A percentile compares a stretch with the other conserved stretches of the same genome.
These are phyloP conservation scores for Corapipo altera DNA, from an alignment of 2,113 vertebrate genomes.

Conservation along the genomic window DNA sequence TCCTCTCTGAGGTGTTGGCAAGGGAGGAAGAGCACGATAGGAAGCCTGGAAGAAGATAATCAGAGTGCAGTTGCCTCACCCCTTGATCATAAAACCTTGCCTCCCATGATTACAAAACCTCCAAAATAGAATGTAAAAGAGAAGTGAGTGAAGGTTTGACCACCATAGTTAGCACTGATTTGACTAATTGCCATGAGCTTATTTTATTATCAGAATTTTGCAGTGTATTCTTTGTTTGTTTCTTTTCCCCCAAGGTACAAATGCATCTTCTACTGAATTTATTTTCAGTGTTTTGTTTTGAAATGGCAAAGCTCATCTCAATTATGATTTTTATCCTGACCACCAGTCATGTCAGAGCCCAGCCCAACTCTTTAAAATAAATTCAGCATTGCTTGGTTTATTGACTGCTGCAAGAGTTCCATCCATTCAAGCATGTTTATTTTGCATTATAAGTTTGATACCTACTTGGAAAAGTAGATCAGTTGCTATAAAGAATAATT, in stretches of 20 bases:
- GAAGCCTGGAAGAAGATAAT: not conserved
- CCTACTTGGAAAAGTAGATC: not conserved
- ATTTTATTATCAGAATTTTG: not conserved
- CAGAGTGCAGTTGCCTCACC: not conserved
- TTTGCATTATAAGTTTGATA: not conserved
- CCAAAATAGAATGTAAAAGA: not conserved
- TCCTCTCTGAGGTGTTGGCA: not conserved
- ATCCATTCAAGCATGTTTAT: not conserved
- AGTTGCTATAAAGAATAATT: not conserved
- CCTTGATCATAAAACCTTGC: not conserved
- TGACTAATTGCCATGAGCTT: not conserved
- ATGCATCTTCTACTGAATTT: not conserved
- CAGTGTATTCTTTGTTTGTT: not conserved
- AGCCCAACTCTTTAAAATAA: slow-evolving; percentile 10
- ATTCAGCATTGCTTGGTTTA: not conserved
- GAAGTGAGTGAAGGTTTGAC: not conserved
- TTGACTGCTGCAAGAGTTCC: not conserved
- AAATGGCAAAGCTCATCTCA: not conserved
- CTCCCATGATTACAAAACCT: not conserved
- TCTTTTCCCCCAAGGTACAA: not conserved
- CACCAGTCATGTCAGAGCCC: not conserved
- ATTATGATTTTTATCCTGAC: slow-evolving; percentile 27
- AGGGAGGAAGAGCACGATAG: not conserved
- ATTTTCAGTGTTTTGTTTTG: slow-evolving; percentile 12
- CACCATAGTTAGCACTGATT: not conserved